These are phyloP conservation scores for Loxodonta africana DNA, from an alignment of 2,113 vertebrate species.

Conservation along the genomic window DNA sequence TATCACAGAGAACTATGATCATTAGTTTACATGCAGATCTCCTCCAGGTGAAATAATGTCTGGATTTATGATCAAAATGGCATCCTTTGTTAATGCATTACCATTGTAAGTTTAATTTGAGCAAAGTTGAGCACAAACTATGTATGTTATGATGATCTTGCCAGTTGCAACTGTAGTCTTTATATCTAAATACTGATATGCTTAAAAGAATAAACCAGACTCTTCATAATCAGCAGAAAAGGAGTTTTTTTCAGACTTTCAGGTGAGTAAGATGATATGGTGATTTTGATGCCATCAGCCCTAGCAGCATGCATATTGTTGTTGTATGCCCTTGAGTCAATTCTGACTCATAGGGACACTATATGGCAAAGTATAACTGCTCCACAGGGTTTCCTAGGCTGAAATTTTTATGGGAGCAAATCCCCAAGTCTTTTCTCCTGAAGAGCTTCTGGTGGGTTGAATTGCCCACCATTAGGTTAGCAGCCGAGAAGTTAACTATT, in stretches of 20 bases:
- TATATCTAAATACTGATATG: neutral
- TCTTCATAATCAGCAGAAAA: neutral
- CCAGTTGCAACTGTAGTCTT: neutral
- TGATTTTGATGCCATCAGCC: neutral
- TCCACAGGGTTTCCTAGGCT: too few species aligned
- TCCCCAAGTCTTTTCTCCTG: too few species aligned
- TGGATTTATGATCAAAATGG: neutral
- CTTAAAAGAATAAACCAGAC: neutral
- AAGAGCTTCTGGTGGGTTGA: too few species aligned
- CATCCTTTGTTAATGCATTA: neutral
- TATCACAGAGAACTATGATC: neutral
- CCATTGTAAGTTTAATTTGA: neutral
- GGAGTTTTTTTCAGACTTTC: neutral
- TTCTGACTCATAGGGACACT: too few species aligned
- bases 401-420: too few species aligned
- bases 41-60: neutral
- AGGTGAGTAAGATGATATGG: neutral
- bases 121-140: neutral
- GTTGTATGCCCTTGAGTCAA: too few species aligned
- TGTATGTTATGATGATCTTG: neutral
- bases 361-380: too few species aligned
- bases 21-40: neutral
- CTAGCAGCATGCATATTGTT: neutral
- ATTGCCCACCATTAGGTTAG: too few species aligned
- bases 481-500: too few species aligned